Evolutionary conservation across 2,888 invertebrate genomes (phyloP), one percentile per base, ranked within the genome.

Genomic region (Pachliopta kotzebuea): DNA sequence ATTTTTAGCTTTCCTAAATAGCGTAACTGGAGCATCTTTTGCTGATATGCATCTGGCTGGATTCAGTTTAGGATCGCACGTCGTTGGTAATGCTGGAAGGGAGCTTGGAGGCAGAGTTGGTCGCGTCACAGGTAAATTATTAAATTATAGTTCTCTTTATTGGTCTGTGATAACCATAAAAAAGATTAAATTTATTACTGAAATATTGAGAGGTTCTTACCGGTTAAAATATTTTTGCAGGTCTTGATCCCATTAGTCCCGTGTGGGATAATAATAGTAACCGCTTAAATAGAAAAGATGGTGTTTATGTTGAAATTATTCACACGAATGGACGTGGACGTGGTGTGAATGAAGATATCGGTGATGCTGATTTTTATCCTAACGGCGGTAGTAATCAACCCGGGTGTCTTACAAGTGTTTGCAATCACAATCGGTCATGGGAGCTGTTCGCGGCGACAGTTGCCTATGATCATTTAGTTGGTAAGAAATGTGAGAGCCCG

Each of bases 291-390:
- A 31, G 70, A 0, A 63, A 85, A 11, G 93, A 93, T 29, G 86
- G 69, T 4, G 21, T 75, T 0, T 86, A 85, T 67, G 85, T 86
- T 0, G 86, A 86, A 65, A 83, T 76, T 42, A 84, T 87, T 37
- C 87, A 87, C 62, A 93, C 93, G 29, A 92, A 87, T 9, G 86
- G 93, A 2, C 79, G 79, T 76, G 93, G 75, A 77, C 89, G 71
- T 77, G 93, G 74, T 72, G 93, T 86, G 31, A 93, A 92, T 0
- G 74, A 79, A 3, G 76, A 86, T 4, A 78, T 93, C 2, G 93
- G 88, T 0, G 80, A 93, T 65, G 93, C 78, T 2, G 94, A 94
- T 76, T 94, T 94, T 77, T 94, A 92, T 87, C 93, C 93, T 21
- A 94, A 94, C 69, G 89, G 91, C 54, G 94, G 94, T 0, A 81